Percentiles rank a stretch among this genome's conserved stretches.
phyloP scores from a whole-genome alignment of 2,113 vertebrate genomes.

The Sigmodon hispidus region DNA sequence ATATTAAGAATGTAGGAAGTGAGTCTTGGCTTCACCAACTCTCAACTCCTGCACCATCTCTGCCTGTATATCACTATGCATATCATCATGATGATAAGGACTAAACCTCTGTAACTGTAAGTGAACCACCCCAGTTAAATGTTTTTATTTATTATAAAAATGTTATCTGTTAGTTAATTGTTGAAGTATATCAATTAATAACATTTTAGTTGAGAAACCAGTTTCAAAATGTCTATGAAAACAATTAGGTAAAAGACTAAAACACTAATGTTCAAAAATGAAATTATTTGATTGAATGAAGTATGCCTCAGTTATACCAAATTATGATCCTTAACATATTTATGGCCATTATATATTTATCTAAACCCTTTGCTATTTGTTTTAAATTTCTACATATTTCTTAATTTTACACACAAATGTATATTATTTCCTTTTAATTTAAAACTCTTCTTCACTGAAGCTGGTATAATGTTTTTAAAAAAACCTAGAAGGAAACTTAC shows the following conservation, averaged over 20 bases:
- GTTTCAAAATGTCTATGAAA: background rate
- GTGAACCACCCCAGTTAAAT: background rate
- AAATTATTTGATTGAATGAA: background rate
- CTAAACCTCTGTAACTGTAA: background rate
- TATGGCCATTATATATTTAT: background rate
- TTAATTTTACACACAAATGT: background rate
- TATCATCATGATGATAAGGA: background rate
- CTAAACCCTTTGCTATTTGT: background rate
- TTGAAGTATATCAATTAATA: background rate
- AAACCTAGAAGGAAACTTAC: background rate
- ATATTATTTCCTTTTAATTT: background rate
- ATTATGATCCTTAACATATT: background rate
- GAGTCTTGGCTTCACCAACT: background rate
- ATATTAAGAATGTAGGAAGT: conserved; percentile 2
- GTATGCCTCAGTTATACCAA: background rate
- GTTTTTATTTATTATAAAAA: background rate
- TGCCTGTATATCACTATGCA: background rate
- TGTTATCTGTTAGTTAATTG: too few relatives aligned
- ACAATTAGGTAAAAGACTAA: too few relatives aligned
- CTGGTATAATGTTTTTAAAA: background rate
- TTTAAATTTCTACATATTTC: background rate
- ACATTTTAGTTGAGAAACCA: background rate
- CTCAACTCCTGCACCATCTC: too few relatives aligned
- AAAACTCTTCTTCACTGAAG: background rate
- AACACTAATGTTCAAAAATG: background rate